Base-by-base conservation (phyloP, 2,113 vertebrate genomes). In the Cyanistes caeruleus region DNA sequence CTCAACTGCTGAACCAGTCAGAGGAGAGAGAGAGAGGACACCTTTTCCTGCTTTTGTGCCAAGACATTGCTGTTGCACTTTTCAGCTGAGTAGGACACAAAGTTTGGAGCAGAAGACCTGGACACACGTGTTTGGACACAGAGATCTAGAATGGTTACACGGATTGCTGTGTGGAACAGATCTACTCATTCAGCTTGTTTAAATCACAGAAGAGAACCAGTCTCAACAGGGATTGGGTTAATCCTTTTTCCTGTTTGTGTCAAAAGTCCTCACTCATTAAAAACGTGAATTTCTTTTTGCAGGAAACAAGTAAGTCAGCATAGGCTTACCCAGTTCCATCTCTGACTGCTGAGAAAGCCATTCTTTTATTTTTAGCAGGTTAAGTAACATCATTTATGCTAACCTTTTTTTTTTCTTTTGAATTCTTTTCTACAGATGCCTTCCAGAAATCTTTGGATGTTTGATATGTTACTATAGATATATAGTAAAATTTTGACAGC, bases 401-500 rank as follows among this genome's bases (percentile, higher is more conserved):
- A 97, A 84, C 90, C 80, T 94, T 85, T 91, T 93, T 95, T 93
- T 95, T 12, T 39, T 11, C 89, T 91, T 97, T 97, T 86, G 84
- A 97, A 81, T 96, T 91, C 91, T 92, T 92, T 95, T 97, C 85
- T 78, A 94, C 87, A 87, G 80, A 95, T 95, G 81, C 95, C 94
- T 89, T 94, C 93, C 92, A 97, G 95, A 95, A 93, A 97, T 97
- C 96, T 93, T 96, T 89, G 82, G 85, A 93, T 96, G 85, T 97
- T 96, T 35, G 31, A 92, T 97, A 95, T 79, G 84, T 91, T 97
- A 89, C 96, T 96, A 89, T 97, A 96, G 97, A 90, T 95, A 97
- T 96, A 96, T 92, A 92, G 94, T 80, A 97, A 91, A 65, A 92
- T 86, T 93, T 92, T 98, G 97, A 97, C 94, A 94, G 96, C 93